Evolutionary conservation across 2,888 invertebrate genomes (phyloP).

Genomic region (Tenthredo livida): DNA sequence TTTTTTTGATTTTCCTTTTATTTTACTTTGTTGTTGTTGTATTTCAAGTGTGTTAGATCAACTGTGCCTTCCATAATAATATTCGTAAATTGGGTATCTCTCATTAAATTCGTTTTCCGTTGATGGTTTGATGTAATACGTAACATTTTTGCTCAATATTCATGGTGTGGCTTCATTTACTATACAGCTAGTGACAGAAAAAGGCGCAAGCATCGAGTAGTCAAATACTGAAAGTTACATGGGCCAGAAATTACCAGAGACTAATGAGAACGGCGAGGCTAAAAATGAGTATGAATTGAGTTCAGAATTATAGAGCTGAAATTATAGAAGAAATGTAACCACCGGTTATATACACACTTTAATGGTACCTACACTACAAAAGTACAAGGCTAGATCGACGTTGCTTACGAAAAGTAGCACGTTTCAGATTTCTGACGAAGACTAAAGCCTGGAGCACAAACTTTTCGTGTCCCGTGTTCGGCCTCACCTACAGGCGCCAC

Average conservation of each 20-base stretch:
- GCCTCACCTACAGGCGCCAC: too few species aligned
- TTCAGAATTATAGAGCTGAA: neutral
- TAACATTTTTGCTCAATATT: neutral
- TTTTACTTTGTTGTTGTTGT: slow-evolving; percentile 14
- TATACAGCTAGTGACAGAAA: neutral
- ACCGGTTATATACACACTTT: neutral
- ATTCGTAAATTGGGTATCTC: neutral
- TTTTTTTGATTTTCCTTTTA: slow-evolving; percentile 24
- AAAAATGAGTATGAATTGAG: neutral
- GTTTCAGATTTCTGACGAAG: too few species aligned
- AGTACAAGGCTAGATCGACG: neutral
- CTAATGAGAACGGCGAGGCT: neutral
- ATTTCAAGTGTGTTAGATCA: neutral
- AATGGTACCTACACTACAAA: neutral
- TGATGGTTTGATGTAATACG: neutral
- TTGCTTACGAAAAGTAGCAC: too few species aligned
- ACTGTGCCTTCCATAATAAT: neutral
- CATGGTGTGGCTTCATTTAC: neutral
- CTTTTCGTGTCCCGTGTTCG: too few species aligned
- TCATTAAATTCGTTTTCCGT: slow-evolving; percentile 30
- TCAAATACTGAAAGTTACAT: neutral
- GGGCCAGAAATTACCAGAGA: neutral
- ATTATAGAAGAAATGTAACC: neutral
- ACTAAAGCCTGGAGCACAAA: too few species aligned
- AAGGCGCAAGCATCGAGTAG: neutral